Conservation (phyloP, 2,797 vertebrate genomes). For the Acanthiza pusilla region DNA sequence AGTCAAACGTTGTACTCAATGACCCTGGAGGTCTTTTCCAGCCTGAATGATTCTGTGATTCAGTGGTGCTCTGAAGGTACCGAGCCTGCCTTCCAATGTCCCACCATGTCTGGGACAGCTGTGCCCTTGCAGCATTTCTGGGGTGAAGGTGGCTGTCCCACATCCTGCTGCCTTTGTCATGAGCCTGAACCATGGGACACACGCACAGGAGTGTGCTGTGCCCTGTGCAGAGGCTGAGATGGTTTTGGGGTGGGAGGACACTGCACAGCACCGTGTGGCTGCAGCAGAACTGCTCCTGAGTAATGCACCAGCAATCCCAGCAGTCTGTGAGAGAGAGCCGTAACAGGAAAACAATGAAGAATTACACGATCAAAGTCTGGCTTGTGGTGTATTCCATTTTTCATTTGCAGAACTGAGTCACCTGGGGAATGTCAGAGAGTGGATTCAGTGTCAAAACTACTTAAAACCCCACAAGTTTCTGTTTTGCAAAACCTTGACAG, state of each 20-base stretch:
- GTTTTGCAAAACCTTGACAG: neutral
- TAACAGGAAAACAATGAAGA: neutral
- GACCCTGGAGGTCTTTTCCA: neutral
- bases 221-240: rapidly evolving
- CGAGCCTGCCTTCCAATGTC: rapidly evolving
- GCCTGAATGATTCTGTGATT: neutral
- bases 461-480: neutral
- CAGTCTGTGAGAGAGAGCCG: rapidly evolving
- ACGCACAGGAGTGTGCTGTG: neutral
- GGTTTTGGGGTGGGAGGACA: neutral
- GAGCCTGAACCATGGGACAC: neutral
- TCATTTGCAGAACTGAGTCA: neutral
- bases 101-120: rapidly evolving
- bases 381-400: neutral
- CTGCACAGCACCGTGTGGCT: neutral
- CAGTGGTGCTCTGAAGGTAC: neutral
- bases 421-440: neutral
- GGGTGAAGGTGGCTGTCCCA: neutral
- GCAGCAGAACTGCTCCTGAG: neutral
- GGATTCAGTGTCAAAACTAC: slow-evolving; percentile 29
- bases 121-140: neutral
- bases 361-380: neutral
- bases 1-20: neutral
- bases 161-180: rapidly evolving
- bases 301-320: neutral